Percentiles rank a stretch among this genome's conserved stretches.
These are phyloP conservation scores for Xyliphius kryptos DNA, from an alignment of 2,113 vertebrate genomes.

Conservation along the genomic window DNA sequence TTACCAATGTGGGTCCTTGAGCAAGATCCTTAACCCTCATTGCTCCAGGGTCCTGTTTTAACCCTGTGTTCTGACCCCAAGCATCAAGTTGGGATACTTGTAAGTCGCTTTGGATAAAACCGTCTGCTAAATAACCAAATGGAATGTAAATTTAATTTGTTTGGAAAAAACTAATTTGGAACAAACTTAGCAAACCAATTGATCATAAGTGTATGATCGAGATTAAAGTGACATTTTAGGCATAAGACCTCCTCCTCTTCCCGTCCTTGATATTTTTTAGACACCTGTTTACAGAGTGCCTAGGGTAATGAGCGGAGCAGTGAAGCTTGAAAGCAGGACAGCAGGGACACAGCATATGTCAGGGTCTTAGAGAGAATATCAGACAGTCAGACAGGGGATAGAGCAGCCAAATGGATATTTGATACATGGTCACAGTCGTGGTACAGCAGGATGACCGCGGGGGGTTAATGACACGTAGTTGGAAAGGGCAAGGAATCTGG, in stretches of 20 bases:
- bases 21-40: no score
- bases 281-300: constrained; percentile 43
- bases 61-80: no score
- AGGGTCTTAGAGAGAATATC: constrained; percentile 37
- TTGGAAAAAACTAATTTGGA: no score
- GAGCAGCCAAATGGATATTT: constrained; percentile 45
- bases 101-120: no score
- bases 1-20: no score
- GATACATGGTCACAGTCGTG: constrained; percentile 32
- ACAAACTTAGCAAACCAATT: no score
- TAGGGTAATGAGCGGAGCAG: constrained; percentile 23
- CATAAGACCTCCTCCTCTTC: neutral
- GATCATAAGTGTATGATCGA: no score
- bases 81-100: no score
- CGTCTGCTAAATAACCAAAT: no score
- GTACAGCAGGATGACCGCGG: constrained; percentile 3
- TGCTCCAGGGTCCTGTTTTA: no score
- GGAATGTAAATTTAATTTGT: no score
- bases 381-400: constrained; percentile 36
- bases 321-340: constrained; percentile 32
- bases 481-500: constrained; percentile 11
- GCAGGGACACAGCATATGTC: constrained; percentile 35
- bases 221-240: no score
- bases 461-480: constrained; percentile 5
- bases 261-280: constrained; percentile 32